Evolutionary conservation across 2,113 vertebrate genomes (phyloP).

Genomic region (Gnathochromis pfefferi): DNA sequence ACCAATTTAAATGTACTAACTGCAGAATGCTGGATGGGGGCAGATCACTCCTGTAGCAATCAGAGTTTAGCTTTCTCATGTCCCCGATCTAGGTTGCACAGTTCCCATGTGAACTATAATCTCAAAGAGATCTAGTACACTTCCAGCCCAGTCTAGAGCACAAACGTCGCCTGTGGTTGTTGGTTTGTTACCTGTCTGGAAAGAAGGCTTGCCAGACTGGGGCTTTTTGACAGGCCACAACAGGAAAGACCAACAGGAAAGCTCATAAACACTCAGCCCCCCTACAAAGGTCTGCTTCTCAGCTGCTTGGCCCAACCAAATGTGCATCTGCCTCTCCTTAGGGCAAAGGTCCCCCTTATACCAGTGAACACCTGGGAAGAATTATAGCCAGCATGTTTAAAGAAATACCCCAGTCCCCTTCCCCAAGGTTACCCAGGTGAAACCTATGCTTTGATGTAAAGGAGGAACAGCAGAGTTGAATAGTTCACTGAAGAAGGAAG

Average conservation of each 20-base stretch:
- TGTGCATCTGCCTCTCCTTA: conserved; percentile 67
- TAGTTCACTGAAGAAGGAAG: conserved; percentile 32
- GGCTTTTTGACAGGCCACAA: conserved; percentile 53
- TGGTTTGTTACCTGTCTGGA: conserved; percentile 59
- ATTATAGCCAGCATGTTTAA: conserved; percentile 65
- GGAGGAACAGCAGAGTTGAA: conserved; percentile 40
- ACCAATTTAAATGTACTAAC: background rate
- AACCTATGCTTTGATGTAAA: conserved; percentile 47
- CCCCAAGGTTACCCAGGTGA: conserved; percentile 44
- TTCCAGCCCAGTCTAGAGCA: conserved; percentile 5
- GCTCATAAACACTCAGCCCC: conserved; percentile 64
- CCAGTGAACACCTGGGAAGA: conserved; percentile 62
- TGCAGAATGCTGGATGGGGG: background rate
- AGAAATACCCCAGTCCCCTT: conserved; percentile 43
- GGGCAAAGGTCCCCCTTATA: conserved; percentile 29
- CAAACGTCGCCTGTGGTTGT: conserved; percentile 13
- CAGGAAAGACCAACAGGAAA: conserved; percentile 45
- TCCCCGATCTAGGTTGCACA: background rate
- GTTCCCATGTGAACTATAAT: background rate
- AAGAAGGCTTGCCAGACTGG: conserved; percentile 19
- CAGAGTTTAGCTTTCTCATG: background rate
- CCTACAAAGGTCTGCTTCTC: conserved; percentile 58
- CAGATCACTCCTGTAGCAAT: conserved; percentile 3
- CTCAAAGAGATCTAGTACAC: background rate
- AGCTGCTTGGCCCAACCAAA: conserved; percentile 35